Percentiles rank a stretch among this genome's conserved stretches.
Evolutionary conservation across 2,113 vertebrate species (phyloP).

Genomic region (Anoplopoma fimbria): DNA sequence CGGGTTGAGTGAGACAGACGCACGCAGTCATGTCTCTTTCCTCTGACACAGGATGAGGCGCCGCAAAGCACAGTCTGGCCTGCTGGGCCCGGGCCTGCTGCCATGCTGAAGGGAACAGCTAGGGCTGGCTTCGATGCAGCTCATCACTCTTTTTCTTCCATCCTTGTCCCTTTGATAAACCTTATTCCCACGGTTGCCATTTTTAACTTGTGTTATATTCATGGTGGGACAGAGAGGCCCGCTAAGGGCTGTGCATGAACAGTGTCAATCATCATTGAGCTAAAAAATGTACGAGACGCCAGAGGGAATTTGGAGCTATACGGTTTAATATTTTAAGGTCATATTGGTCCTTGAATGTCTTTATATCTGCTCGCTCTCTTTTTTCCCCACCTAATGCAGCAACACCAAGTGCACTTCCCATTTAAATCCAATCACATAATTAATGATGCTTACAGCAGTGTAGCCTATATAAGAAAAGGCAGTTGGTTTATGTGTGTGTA

Average conservation of each 20-base stretch:
- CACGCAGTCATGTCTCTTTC: conserved; percentile 23
- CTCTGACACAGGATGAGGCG: conserved; percentile 27
- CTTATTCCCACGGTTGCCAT: conserved; percentile 21
- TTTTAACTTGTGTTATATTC: conserved; percentile 24
- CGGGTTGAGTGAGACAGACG: conserved; percentile 32
- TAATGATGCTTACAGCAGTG: conserved; percentile 67
- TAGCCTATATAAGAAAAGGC: conserved; percentile 54
- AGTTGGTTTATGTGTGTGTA: conserved; percentile 29
- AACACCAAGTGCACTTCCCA: conserved; percentile 36
- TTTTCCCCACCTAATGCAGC: conserved; percentile 46
- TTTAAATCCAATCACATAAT: conserved; percentile 72
- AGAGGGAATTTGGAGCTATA: neutral
- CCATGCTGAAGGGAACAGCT: conserved; percentile 38
- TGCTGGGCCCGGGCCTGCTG: conserved; percentile 44
- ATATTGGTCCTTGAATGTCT: conserved; percentile 26
- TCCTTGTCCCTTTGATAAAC: conserved; percentile 9
- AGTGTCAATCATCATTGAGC: conserved; percentile 1
- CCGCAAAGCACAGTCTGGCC: conserved; percentile 8
- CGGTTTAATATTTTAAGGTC: conserved; percentile 35
- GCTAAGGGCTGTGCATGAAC: neutral
- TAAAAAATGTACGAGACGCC: conserved; percentile 5
- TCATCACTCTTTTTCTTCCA: neutral
- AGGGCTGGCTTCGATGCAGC: conserved; percentile 14
- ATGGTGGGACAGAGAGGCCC: neutral
- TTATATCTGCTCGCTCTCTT: conserved; percentile 18